A percentile compares a stretch with the other conserved stretches of the same genome.
phyloP scores from a whole-genome alignment of 2,113 vertebrate genomes.

The Psittacula cyanocephala region DNA sequence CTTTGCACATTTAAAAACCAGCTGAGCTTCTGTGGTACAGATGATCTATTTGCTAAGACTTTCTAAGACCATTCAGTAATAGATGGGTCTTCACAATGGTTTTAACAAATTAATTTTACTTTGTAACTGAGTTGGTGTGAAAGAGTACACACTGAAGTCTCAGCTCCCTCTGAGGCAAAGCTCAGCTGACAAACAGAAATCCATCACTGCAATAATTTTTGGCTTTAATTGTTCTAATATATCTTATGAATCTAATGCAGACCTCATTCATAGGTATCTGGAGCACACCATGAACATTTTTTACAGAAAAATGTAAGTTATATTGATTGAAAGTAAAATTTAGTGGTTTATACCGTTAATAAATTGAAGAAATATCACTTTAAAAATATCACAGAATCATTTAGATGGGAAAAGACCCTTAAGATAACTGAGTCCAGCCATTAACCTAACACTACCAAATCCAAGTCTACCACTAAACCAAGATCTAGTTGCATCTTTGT shows the following conservation, averaged over 20 bases:
- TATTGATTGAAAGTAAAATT: not conserved
- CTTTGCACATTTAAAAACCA: not conserved
- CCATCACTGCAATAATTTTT: not conserved
- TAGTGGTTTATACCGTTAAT: not conserved
- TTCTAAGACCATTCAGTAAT: not conserved
- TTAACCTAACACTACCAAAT: not conserved
- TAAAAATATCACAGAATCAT: not conserved
- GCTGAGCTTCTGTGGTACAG: not conserved
- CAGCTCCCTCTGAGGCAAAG: not conserved
- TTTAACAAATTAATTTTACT: not conserved
- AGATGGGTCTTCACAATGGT: not conserved
- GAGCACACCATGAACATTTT: not conserved
- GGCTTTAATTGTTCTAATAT: not conserved
- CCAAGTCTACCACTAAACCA: not conserved
- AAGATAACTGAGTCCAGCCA: not conserved
- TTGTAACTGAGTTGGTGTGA: not conserved
- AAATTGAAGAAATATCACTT: not conserved
- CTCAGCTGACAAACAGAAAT: not conserved
- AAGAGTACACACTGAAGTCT: not conserved
- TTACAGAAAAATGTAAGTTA: not conserved
- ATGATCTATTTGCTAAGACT: not conserved
- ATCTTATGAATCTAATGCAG: not conserved
- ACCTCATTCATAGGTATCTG: too few relatives aligned
- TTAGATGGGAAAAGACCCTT: not conserved
- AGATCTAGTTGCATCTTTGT: not conserved